Evolutionary conservation across 2,888 invertebrate genomes (phyloP), one percentile per base, ranked within the genome.

Genomic region (Papilio demoleus): DNA sequence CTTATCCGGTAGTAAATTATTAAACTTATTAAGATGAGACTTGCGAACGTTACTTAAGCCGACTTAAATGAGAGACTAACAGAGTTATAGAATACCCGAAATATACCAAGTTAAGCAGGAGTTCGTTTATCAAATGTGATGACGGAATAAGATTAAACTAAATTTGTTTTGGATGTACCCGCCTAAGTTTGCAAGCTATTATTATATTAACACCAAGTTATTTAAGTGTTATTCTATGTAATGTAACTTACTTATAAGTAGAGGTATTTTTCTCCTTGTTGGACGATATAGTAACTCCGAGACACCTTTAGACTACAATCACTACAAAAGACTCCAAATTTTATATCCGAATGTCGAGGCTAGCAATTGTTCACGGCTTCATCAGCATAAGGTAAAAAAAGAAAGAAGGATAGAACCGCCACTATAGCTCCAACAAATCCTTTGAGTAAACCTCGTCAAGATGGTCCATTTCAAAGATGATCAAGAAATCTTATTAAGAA

Each of bases 41-140:
- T 59, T 59, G 36, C 11, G 17, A 38, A 19, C 34, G 34, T 53
- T 27, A 64, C 64, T n/a, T 17, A 17, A 53, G 27, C 38, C n/a
- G 12, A 56, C 24, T 40, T 27, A 38, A 64, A 38, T 53, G 27
- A 17, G 38, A 53, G 34, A 17, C 40, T 53, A 56, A 64, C 64
- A 53, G 22, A 53, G 50, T 64, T 64, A 64, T 27, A 53, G 34
- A 64, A 53, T 38, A 53, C 53, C 38, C 53, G 27, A 56, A 40
- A 53, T 38, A 11, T 12, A 24, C 17, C 27, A 40, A 65, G 27
- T 65, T 65, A 38, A 42, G 27, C 56, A 56, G 27, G 56, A 53
- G 24, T 65, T 65, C 38, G 40, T 65, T 56, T 40, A 65, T 65
- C 65, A 65, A 56, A 56, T 65, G 38, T 56, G 56, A 65, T 53